Percentiles rank a stretch among this genome's conserved stretches.
Conservation (phyloP, 2,888 invertebrate genomes). For the Synergus laeviventris region DNA sequence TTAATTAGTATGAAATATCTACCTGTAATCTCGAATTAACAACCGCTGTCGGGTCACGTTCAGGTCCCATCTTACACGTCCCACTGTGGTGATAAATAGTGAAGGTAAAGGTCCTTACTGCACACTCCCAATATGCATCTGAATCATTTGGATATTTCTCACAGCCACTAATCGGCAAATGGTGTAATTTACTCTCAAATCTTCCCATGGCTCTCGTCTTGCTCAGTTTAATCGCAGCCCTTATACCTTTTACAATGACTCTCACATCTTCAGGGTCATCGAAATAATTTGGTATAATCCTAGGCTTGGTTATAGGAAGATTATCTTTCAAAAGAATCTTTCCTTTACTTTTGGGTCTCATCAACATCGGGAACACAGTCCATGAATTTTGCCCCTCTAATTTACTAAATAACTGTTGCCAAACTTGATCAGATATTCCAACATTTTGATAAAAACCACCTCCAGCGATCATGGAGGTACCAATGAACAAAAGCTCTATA, state of each 20-base stretch:
- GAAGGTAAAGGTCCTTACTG: constrained; percentile 82
- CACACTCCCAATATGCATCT: constrained; percentile 84
- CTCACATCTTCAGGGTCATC: constrained; percentile 81
- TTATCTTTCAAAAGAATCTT: constrained; percentile 81
- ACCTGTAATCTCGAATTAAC: constrained; percentile 80
- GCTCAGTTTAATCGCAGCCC: constrained; percentile 79
- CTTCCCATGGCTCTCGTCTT: constrained; percentile 80
- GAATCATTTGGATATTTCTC: constrained; percentile 79
- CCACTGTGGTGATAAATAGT: constrained; percentile 84
- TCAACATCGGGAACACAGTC: constrained; percentile 77
- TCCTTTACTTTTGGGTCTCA: constrained; percentile 81
- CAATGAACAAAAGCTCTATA: constrained; percentile 83
- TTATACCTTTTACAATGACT: constrained; percentile 80
- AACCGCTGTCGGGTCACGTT: constrained; percentile 79
- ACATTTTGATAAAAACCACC: constrained; percentile 77
- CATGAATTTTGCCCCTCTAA: constrained; percentile 64
- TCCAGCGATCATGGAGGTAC: constrained; percentile 79
- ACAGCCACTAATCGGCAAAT: constrained; percentile 79
- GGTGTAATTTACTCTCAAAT: constrained; percentile 78
- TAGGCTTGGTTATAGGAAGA: constrained; percentile 82
- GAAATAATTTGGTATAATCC: constrained; percentile 84
- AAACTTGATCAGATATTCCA: constrained; percentile 77
- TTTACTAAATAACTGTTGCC: constrained; percentile 77
- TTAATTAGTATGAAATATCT: constrained; percentile 60
- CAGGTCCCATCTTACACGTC: constrained; percentile 83